These are phyloP conservation scores for Drosophila fulvimacula DNA, from an alignment of 2,888 invertebrate species.

Conservation along the genomic window DNA sequence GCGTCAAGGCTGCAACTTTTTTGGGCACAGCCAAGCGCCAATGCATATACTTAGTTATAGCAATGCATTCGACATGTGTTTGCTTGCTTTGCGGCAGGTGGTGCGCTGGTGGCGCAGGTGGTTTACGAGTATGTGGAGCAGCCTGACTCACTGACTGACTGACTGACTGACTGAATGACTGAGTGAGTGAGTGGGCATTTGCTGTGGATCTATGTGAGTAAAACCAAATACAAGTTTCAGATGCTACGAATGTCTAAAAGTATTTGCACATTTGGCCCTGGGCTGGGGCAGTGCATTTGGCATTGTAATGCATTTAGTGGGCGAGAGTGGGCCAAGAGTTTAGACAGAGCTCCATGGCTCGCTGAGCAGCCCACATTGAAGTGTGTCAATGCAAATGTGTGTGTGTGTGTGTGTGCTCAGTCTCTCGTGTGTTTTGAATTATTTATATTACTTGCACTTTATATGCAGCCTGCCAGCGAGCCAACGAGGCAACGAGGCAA, in stretches of 20 bases:
- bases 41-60: slow-evolving; percentile 56
- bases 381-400: slow-evolving; percentile 77
- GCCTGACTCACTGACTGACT: slow-evolving; percentile 20
- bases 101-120: slow-evolving; percentile 13
- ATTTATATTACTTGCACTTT: slow-evolving; percentile 79
- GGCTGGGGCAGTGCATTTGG: slow-evolving; percentile 31
- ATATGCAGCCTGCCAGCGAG: slow-evolving; percentile 50
- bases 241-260: slow-evolving; percentile 52
- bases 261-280: slow-evolving; percentile 60
- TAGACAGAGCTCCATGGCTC: slow-evolving; percentile 1
- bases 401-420: slow-evolving; percentile 37
- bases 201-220: slow-evolving; percentile 27
- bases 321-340: slow-evolving; percentile 22
- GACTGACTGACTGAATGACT: slow-evolving; percentile 13
- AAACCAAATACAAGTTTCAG: slow-evolving; percentile 13
- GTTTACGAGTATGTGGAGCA: slow-evolving; percentile 64
- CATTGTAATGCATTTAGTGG: slow-evolving; percentile 77
- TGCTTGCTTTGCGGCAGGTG: slow-evolving; percentile 3
- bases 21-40: slow-evolving; percentile 56
- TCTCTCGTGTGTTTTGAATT: slow-evolving; percentile 71
- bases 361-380: slow-evolving; percentile 46
- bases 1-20: slow-evolving; percentile 67
- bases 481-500: slow-evolving; percentile 17
- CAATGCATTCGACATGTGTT: slow-evolving; percentile 67
- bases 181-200: slow-evolving; percentile 37